A percentile compares a stretch with the other conserved stretches of the same genome.
Conservation (phyloP, 2,113 vertebrate species). For the Oncorhynchus nerka region DNA sequence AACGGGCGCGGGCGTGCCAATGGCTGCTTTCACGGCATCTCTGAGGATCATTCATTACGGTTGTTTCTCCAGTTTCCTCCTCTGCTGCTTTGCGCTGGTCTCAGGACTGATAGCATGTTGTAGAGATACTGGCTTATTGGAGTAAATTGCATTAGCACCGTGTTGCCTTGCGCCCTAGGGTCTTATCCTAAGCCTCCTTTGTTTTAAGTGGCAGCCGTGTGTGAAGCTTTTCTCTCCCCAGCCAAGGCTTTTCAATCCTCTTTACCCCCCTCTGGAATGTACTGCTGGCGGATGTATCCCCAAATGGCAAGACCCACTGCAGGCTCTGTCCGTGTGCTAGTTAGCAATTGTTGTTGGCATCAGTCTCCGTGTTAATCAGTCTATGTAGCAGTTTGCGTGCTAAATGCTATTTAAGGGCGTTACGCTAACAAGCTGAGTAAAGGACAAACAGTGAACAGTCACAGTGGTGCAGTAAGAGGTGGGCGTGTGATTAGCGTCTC, state of each 20-base stretch:
- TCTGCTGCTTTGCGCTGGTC: conserved; percentile 23
- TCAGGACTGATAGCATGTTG: conserved; percentile 41
- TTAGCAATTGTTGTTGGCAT: conserved; percentile 24
- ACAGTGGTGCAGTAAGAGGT: not conserved
- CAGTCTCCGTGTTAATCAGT: conserved; percentile 27
- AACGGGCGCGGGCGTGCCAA: not conserved
- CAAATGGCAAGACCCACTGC: conserved; percentile 26
- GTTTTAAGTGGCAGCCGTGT: conserved; percentile 62
- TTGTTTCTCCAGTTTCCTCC: conserved; percentile 50
- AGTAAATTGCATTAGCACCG: conserved; percentile 62
- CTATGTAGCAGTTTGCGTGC: conserved; percentile 16
- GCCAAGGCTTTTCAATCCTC: conserved; percentile 43
- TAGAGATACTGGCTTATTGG: conserved; percentile 56
- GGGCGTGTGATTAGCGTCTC: conserved; percentile 12
- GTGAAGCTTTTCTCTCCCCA: conserved; percentile 48
- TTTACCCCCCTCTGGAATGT: conserved; percentile 48
- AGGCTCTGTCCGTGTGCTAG: not conserved
- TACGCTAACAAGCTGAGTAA: conserved; percentile 22
- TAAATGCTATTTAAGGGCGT: conserved; percentile 14
- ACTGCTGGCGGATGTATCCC: conserved; percentile 37
- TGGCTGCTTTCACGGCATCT: not conserved
- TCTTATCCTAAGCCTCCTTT: conserved; percentile 59
- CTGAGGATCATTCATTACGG: conserved; percentile 56
- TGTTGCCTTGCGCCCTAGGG: conserved; percentile 53
- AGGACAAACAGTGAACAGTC: conserved; percentile 29